Base-by-base conservation (phyloP, 2,888 invertebrate species). In the Acronicta leporina region DNA sequence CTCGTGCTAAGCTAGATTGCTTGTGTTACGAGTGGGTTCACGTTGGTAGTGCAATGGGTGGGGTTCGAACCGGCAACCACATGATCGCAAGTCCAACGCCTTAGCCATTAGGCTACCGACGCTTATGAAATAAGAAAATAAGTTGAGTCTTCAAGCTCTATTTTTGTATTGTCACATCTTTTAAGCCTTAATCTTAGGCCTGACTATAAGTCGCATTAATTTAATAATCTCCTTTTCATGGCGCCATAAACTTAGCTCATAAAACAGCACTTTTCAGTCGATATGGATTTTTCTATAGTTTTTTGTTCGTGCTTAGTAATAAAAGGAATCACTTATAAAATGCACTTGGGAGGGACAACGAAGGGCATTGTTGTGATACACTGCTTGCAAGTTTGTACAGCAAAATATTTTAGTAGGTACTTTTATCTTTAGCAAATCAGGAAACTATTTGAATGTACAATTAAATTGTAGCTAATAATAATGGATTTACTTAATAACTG, bases 311-410 rank as follows among this genome's bases (percentile, higher is more conserved):
- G 93, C 87, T 81, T 79, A 68, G 93, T 91, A 94, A 92, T 92
- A 94, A 94, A 93, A 91, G 88, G 86, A 89, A 93, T 92, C 92
- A 90, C 94, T 94, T 94, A 91, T 92, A 87, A 90, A 91, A 87
- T 90, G 90, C 92, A 91, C 84, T 87, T 85, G 77, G 77, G 63
- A 71, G 77, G 77, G 80, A 80, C 77, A 74, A 44, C 63, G 68
- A 85, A 86, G 88, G 87, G 86, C 68, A 77, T 60, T 79, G 55
- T 56, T 58, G 82, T 58, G 80, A 88, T 83, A 88, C 58, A 92
- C 84, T 14, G 85, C 10, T 47, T 1, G 0, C 0, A 25, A 58
- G 51, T 41, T 55, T 52, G 30, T 13, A 44, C 54, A 57, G 43
- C 57, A 42, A 16, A 33, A 11, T 33, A 11, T 33, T 33, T 2